Evolutionary conservation across 2,113 vertebrate genomes (phyloP).

Genomic region (Gymnogyps californianus): DNA sequence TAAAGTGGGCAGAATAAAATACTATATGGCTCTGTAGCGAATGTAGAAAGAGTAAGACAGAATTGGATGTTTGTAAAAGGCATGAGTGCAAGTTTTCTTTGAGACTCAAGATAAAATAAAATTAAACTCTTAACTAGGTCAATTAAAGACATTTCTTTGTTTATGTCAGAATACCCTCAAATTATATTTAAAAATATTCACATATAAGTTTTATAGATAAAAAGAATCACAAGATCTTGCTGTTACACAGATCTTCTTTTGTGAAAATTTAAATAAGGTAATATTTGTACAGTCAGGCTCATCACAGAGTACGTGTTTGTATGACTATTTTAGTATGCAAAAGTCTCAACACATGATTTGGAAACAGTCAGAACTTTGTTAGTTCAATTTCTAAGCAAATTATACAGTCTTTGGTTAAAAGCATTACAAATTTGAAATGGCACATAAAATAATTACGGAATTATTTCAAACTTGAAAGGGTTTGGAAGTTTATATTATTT

Average conservation of each 20-base stretch:
- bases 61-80: background rate
- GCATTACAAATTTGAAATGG: background rate
- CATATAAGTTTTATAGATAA: background rate
- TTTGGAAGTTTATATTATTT: background rate
- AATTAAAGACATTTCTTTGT: background rate
- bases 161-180: background rate
- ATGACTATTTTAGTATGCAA: background rate
- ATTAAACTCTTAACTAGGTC: background rate
- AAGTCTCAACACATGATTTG: background rate
- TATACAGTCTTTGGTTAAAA: background rate
- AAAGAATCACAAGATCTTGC: background rate
- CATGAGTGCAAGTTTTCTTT: background rate
- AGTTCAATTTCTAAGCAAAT: background rate
- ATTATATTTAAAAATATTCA: background rate
- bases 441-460: background rate
- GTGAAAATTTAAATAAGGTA: background rate
- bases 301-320: background rate
- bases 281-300: background rate
- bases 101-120: background rate
- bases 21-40: background rate
- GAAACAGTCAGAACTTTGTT: background rate
- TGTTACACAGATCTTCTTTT: background rate
- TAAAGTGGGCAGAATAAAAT: background rate
- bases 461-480: background rate
- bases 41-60: background rate